Conservation (phyloP, 2,888 invertebrate species). For the Conomelus anceps region DNA sequence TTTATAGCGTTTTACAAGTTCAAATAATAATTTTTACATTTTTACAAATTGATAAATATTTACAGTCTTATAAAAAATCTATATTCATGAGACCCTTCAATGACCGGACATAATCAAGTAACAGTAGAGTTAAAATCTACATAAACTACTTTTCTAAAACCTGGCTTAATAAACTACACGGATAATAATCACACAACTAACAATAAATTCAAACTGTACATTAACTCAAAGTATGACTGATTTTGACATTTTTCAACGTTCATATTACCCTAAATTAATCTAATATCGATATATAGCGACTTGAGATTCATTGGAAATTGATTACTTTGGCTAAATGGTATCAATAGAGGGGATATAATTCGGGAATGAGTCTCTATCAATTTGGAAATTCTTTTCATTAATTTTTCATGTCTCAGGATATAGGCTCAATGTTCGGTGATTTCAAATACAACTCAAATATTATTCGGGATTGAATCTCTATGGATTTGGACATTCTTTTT, state of each 20-base stretch:
- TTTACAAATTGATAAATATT: neutral
- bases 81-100: neutral
- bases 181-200: too few relatives aligned
- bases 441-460: too few relatives aligned
- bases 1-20: neutral
- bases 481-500: too few relatives aligned
- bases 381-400: too few relatives aligned
- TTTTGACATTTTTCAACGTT: neutral
- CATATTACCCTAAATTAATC: neutral
- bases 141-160: neutral
- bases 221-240: neutral
- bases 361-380: too few relatives aligned
- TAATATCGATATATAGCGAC: neutral
- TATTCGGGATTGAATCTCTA: too few relatives aligned
- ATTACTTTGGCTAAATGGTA: neutral
- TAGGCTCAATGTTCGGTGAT: too few relatives aligned
- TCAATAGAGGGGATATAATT: too few relatives aligned
- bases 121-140: neutral
- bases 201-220: neutral
- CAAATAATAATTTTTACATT: neutral
- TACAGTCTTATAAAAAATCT: neutral
- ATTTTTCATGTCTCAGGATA: too few relatives aligned
- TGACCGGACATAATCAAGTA: too few relatives aligned
- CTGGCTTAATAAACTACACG: neutral
- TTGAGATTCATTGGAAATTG: neutral